Evolutionary conservation across 2,797 vertebrate genomes (phyloP).

Genomic region (Macropodus opercularis): DNA sequence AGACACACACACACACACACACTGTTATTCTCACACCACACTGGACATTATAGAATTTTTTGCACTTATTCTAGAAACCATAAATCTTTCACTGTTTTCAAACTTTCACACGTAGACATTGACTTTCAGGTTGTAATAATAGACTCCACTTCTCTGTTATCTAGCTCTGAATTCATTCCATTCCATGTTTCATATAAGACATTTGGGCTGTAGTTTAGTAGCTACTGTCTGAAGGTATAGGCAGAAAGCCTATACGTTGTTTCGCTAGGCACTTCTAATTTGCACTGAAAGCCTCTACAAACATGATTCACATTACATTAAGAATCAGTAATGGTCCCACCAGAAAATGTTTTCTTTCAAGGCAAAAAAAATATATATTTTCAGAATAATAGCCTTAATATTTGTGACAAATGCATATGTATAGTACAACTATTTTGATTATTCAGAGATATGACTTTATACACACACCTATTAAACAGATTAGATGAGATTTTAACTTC

Average conservation of each 20-base stretch:
- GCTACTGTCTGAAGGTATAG: not conserved
- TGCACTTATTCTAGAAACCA: slow-evolving; percentile 27
- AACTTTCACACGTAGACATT: slow-evolving; percentile 5
- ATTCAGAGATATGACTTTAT: no score
- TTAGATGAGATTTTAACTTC: not conserved
- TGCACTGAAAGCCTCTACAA: not conserved
- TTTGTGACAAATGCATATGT: not conserved
- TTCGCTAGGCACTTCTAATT: not conserved
- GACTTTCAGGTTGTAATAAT: slow-evolving; percentile 22
- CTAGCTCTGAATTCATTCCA: slow-evolving; percentile 11
- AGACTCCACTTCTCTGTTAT: slow-evolving; percentile 9
- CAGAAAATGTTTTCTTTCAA: not conserved
- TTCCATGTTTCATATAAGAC: slow-evolving; percentile 3
- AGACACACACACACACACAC: slow-evolving; percentile 22
- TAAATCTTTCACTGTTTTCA: slow-evolving; percentile 28
- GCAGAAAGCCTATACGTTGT: not conserved
- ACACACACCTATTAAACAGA: not conserved
- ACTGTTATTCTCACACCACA: slow-evolving; percentile 30
- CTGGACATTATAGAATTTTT: slow-evolving; percentile 44
- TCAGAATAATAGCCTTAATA: not conserved
- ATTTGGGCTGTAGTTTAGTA: not conserved
- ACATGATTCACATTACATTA: not conserved
- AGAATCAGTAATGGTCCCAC: no score
- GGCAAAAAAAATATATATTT: not conserved
- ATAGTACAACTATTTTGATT: no score